Conservation (phyloP, 2,888 invertebrate genomes). For the Cheilosia vernalis region DNA sequence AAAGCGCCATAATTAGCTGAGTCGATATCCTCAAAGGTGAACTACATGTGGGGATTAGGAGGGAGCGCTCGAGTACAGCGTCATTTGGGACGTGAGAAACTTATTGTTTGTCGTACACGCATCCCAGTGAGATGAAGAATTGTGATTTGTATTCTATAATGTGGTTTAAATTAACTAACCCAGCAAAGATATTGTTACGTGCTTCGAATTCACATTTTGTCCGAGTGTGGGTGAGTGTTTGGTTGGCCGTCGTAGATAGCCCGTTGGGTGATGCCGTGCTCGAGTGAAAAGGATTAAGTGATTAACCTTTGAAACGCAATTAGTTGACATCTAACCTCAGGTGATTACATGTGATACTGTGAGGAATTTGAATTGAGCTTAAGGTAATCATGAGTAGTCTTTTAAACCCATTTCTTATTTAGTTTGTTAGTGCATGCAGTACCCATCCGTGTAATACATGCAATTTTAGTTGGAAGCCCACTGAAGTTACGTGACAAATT, state of each 20-base stretch:
- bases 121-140: constrained; percentile 15
- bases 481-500: too few species aligned
- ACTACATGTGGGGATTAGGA: constrained; percentile 27
- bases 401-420: too few species aligned
- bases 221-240: neutral
- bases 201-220: constrained; percentile 39
- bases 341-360: neutral
- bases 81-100: constrained; percentile 13
- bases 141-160: constrained; percentile 38
- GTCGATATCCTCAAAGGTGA: constrained; percentile 7
- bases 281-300: constrained; percentile 35
- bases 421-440: too few species aligned
- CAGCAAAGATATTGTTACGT: constrained; percentile 31
- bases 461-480: too few species aligned
- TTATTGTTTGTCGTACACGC: constrained; percentile 22
- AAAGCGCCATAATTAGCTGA: constrained; percentile 42
- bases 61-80: neutral
- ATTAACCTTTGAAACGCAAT: constrained; percentile 38
- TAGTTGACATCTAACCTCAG: neutral
- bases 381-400: too few species aligned
- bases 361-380: neutral
- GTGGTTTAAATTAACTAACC: constrained; percentile 22
- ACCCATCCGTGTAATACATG: too few species aligned
- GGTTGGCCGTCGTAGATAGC: neutral
- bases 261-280: neutral